phyloP scores from a whole-genome alignment of 2,888 invertebrate genomes.

The Thalpophila matura region DNA sequence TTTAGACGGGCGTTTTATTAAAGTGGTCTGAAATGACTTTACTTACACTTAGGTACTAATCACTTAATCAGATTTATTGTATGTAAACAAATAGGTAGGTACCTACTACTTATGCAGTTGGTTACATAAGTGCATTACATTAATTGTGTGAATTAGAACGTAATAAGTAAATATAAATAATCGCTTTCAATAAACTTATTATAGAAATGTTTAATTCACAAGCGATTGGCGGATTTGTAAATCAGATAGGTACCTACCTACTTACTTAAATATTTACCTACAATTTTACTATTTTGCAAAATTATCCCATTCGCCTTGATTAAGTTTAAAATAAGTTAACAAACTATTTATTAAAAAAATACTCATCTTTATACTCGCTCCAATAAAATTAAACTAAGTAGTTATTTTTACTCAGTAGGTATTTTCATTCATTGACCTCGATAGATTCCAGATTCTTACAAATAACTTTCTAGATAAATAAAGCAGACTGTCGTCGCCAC shows the following conservation, averaged over 20 bases:
- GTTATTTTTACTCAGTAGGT: conserved; percentile 24
- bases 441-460: conserved; percentile 36
- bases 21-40: neutral
- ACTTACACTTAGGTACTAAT: neutral
- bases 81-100: conserved; percentile 1
- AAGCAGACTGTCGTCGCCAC: conserved; percentile 32
- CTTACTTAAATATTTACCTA: too few species aligned
- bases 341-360: neutral
- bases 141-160: conserved; percentile 14
- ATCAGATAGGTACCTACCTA: too few species aligned
- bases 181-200: conserved; percentile 1
- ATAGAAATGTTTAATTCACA: conserved; percentile 20
- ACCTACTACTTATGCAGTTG: too few species aligned
- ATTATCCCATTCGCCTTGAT: too few species aligned
- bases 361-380: neutral
- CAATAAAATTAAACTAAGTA: neutral
- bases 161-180: conserved; percentile 27
- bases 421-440: conserved; percentile 42
- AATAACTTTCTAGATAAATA: conserved; percentile 49
- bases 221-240: conserved; percentile 1
- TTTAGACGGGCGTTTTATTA: neutral
- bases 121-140: conserved; percentile 6
- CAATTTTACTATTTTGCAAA: too few species aligned
- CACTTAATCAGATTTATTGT: neutral
- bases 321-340: neutral